Evolutionary conservation across 2,888 invertebrate genomes (phyloP), one percentile per base, ranked within the genome.

Genomic region (Eugnorisma glareosa): DNA sequence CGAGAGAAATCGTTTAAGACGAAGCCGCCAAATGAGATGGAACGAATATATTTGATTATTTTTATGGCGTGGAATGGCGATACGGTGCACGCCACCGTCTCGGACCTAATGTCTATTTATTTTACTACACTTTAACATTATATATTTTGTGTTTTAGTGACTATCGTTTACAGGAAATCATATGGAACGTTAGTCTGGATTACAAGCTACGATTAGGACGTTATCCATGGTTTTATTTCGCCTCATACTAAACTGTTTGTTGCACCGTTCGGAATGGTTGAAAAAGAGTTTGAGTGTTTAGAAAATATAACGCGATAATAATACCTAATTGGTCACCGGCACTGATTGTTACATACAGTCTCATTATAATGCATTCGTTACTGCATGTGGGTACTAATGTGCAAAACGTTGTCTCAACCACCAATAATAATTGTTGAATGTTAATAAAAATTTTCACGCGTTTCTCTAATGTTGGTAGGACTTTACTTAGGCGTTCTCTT

Each of bases 11-110:
- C 96, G 96, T 96, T 96, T 96, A 96, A 96, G 96, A 96, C 94
- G 48, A 48, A 48, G 94, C 94, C 93, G 94, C 94, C 95, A 96
- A 96, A 96, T 96, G 96, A 96, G 96, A 95, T 95, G 96, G 96
- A 96, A 96, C 96, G 95, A 96, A 96, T 96, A 96, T 95, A 96
- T 96, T 96, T 96, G 96, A 96, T 96, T 96, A 96, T 96, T 96
- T 96, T 96, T 96, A 96, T 96, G 95, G 95, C 93, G 91, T 90
- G 93, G 94, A 96, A 96, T 96, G 94, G 96, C 95, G 94, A 95
- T 95, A 95, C 94, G 93, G 91, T 88, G 88, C 90, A 94, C 92
- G 93, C 89, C 86, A 86, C 90, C 92, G 93, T 89, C 91, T 89
- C 92, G 92, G 90, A 88, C 92, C 92, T 95, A 95, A 96, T 95